Conservation (phyloP, 2,113 vertebrate genomes). For the Chinchilla lanigera region DNA sequence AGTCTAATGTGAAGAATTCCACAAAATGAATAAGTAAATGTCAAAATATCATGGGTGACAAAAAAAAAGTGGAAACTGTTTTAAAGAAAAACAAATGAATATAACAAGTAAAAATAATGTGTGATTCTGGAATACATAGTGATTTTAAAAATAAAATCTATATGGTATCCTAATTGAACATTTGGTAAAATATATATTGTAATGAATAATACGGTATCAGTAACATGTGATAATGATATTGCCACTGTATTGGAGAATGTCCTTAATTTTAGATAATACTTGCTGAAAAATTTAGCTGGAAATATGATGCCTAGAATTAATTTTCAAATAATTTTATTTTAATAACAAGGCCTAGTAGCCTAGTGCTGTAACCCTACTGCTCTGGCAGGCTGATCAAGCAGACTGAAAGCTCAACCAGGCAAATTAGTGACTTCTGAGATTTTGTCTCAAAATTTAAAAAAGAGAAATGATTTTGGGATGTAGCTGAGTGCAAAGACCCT, state of each 20-base stretch:
- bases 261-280: not conserved
- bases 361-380: too few relatives aligned
- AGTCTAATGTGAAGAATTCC: not conserved
- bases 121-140: not conserved
- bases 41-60: not conserved
- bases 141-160: not conserved
- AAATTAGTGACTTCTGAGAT: not conserved
- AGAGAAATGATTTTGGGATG: not conserved
- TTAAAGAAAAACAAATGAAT: not conserved
- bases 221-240: not conserved
- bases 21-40: not conserved
- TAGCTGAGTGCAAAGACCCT: not conserved
- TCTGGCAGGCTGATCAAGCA: not conserved
- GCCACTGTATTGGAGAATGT: not conserved
- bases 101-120: not conserved
- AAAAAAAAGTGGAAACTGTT: not conserved
- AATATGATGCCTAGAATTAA: not conserved
- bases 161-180: not conserved
- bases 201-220: not conserved
- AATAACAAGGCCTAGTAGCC: not conserved
- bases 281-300: not conserved
- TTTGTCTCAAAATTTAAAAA: not conserved
- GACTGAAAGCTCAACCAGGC: not conserved
- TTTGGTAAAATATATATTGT: not conserved
- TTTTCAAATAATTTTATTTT: not conserved